Evolutionary conservation across 92 coral and sea anemone genomes (phyloP), one percentile per base, ranked within the genome.

Genomic region (Muricea muricata): DNA sequence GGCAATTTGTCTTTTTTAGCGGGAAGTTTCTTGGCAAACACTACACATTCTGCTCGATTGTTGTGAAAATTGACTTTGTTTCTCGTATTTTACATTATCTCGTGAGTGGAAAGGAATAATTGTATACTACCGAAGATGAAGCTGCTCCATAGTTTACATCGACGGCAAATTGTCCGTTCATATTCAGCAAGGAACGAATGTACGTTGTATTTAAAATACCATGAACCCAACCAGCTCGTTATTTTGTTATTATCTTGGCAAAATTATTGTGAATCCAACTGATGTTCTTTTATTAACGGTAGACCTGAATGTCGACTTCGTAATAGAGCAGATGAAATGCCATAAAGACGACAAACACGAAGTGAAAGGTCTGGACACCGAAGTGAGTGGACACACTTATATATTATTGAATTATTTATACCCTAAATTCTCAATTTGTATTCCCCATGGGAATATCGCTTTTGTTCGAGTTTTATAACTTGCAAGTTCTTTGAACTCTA

Each of bases 221-320:
- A 4, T 34, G 29, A 6, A 35, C 60, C 60, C 29, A 46, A 6
- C 41, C 23, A 14, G 45, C 54, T 29, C 50, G 48, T 15, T 42
- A 42, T 73, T 39, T 55, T 30, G 29, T 50, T 35, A n/a, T n/a
- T 72, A 13, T 61, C 13, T 34, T 3, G 11, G 23, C 60, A n/a
- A 28, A 57, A 17, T 21, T 73, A 50, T 52, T 12, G 26, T 17
- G 45, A 15, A 25, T 40, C 25, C 26, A 24, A 13, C 15, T 21
- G 39, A 29, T 55, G 32, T 40, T 66, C 25, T 7, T 32, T 34
- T 30, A 56, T 56, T 71, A 20, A 76, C 30, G 65, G 23, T 37
- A 95, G 99, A 65, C 55, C 58, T 93, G 40, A 88, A 97, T 32
- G 71, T 91, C n/a, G 98, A 93, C 73, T 96, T 96, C 69, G 91